Conservation (phyloP, 2,888 invertebrate species). For the Caenorhabditis sulstoni region DNA sequence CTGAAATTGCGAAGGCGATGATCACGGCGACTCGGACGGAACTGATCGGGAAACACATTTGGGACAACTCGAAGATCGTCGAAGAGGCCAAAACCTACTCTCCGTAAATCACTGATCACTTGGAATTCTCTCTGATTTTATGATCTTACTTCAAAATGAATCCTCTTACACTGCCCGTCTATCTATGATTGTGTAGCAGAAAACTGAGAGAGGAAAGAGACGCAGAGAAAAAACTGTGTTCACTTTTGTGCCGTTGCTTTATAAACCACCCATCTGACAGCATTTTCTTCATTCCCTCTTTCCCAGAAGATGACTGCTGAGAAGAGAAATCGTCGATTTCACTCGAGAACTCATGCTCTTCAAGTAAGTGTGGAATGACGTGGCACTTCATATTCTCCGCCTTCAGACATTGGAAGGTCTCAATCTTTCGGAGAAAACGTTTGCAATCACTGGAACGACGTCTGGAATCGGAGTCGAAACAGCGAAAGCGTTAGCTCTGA, state of each 20-base stretch:
- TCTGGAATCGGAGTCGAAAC: conserved; percentile 73
- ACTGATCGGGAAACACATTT: conserved; percentile 47
- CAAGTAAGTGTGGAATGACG: not conserved
- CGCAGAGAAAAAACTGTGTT: no score
- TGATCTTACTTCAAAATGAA: no score
- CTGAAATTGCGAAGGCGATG: conserved; percentile 65
- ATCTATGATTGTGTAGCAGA: no score
- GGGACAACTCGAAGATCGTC: conserved; percentile 60
- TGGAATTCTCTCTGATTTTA: no score
- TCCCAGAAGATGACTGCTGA: not conserved
- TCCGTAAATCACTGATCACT: no score
- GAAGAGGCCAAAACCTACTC: conserved; percentile 60
- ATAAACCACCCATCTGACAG: no score
- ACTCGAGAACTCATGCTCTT: not conserved
- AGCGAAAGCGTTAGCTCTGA: conserved; percentile 65
- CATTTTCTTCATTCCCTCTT: no score
- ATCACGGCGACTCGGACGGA: conserved; percentile 52
- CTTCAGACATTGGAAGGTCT: conserved; percentile 64
- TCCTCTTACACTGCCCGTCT: no score
- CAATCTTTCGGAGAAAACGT: conserved; percentile 68
- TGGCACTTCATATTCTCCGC: no score
- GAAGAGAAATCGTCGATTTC: not conserved
- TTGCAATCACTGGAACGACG: conserved; percentile 73
- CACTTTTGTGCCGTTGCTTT: no score
- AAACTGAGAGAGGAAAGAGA: no score